Percentiles rank a stretch among this genome's conserved stretches.
Evolutionary conservation across 2,113 vertebrate species (phyloP).

Genomic region (Gobiocypris rarus): DNA sequence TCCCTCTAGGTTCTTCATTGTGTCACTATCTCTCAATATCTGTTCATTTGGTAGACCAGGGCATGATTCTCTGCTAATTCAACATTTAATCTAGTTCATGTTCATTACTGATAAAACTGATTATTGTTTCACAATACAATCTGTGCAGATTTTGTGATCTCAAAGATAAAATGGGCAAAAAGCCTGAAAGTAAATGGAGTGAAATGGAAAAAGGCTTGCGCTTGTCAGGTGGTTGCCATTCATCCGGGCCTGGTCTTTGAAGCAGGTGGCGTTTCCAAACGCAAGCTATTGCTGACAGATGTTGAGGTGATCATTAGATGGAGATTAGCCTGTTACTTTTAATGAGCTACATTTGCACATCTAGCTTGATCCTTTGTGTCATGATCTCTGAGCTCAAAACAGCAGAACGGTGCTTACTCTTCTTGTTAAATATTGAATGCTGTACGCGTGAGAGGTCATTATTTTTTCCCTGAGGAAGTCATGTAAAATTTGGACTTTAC

Average conservation of each 20-base stretch:
- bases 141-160: conserved; percentile 11
- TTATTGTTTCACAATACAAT: not conserved
- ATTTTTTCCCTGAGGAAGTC: not conserved
- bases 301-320: conserved; percentile 70
- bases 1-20: conserved; percentile 9
- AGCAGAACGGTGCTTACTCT: not conserved
- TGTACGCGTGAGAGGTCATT: not conserved
- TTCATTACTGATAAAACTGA: conserved; percentile 19
- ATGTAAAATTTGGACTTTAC: not conserved
- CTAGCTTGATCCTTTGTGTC: conserved; percentile 5
- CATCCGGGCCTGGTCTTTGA: not conserved
- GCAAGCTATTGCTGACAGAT: conserved; percentile 63
- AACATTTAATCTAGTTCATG: conserved; percentile 41
- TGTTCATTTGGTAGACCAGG: conserved; percentile 42
- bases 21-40: conserved; percentile 36
- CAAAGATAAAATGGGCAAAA: conserved; percentile 18
- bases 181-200: not conserved
- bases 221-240: conserved; percentile 9
- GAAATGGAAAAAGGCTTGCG: not conserved
- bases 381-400: conserved; percentile 12
- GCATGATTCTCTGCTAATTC: conserved; percentile 37
- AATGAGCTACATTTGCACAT: conserved; percentile 67
- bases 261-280: conserved; percentile 14
- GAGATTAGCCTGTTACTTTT: conserved; percentile 71
- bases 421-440: conserved; percentile 29